Evolutionary conservation across 1,140 invertebrate species (phyloP), one percentile per base, ranked within the genome.

Genomic region (Drosophila pseudoananassae): DNA sequence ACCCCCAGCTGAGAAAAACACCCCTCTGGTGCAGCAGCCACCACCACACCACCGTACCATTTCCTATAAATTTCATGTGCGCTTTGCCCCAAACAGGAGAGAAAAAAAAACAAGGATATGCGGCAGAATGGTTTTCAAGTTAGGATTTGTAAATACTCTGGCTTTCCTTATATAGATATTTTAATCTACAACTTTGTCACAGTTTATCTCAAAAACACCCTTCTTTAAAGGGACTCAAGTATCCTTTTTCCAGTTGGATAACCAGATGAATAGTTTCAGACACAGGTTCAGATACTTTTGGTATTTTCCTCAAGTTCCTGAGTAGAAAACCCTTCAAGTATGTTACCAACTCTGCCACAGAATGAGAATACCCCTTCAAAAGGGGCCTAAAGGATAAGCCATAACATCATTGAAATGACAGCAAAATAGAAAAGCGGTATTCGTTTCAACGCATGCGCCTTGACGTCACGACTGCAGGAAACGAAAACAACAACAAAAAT

Each of bases 381-480:
- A 7, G 6, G 25, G 25, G n/a, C 17, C 15, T 15, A 36, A 43
- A 31, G 51, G 63, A 70, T 69, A 74, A 71, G 63, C 78, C 75
- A 84, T 76, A 85, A 75, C 66, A 85, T 76, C 59, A 54, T 51
- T 66, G 50, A 58, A 64, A 61, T 53, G 76, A 73, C 61, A 84
- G 66, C 31, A 61, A 54, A 45, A 52, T 61, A 54, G 74, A 68
- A 78, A 82, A 71, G 76, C 73, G 71, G 79, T 76, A 76, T 76
- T 75, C 65, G 54, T 33, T 38, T 63, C 12, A 82, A 88, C 82
- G 82, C 82, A 85, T 85, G 82, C 82, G 82, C 82, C 31, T 38
- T 82, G 69, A 81, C 82, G 60, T 82, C 74, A 87, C 53, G 73
- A 76, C 55, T 53, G 54, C 60, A 57, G 43, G 43, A 36, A 57